These are phyloP conservation scores for Theretra japonica DNA, from an alignment of 2,888 invertebrate genomes.

Conservation along the genomic window DNA sequence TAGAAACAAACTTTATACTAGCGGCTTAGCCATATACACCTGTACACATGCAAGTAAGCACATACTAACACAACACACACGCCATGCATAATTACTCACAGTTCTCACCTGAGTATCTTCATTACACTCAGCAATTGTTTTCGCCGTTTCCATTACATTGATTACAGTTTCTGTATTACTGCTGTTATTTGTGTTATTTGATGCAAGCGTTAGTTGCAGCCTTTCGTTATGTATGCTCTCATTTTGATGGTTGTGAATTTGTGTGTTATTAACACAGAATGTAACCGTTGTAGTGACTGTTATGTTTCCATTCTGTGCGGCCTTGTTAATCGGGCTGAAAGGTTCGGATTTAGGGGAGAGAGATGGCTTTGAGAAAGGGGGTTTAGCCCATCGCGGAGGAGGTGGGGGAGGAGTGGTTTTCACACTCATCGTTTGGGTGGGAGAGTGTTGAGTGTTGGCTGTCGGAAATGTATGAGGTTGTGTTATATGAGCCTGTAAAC, in stretches of 20 bases:
- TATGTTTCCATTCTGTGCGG: conserved; percentile 88
- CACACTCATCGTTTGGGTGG: conserved; percentile 64
- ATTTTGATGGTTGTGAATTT: conserved; percentile 82
- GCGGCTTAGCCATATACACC: conserved; percentile 41
- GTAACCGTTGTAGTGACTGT: conserved; percentile 95
- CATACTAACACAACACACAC: conserved; percentile 50
- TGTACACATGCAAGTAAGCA: conserved; percentile 49
- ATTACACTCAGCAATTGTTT: conserved; percentile 67
- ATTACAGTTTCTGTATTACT: conserved; percentile 68
- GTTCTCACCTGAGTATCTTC: conserved; percentile 76
- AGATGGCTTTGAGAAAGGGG: conserved; percentile 83
- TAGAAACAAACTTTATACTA: conserved; percentile 49
- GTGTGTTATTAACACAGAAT: conserved; percentile 88
- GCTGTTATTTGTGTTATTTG: conserved; percentile 79
- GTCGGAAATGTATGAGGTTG: conserved; percentile 81
- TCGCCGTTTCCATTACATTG: conserved; percentile 65
- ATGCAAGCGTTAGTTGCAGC: conserved; percentile 83
- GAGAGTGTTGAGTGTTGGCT: conserved; percentile 71
- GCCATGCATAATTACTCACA: conserved; percentile 52
- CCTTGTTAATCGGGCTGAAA: conserved; percentile 78
- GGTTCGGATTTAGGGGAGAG: conserved; percentile 77
- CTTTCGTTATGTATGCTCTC: conserved; percentile 78
- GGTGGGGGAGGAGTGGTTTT: conserved; percentile 91
- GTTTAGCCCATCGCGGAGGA: conserved; percentile 94
- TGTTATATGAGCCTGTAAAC: conserved; percentile 84